A percentile compares a stretch with the other conserved stretches of the same genome.
Evolutionary conservation across 2,113 vertebrate genomes (phyloP).

Genomic region (Antidorcas marsupialis): DNA sequence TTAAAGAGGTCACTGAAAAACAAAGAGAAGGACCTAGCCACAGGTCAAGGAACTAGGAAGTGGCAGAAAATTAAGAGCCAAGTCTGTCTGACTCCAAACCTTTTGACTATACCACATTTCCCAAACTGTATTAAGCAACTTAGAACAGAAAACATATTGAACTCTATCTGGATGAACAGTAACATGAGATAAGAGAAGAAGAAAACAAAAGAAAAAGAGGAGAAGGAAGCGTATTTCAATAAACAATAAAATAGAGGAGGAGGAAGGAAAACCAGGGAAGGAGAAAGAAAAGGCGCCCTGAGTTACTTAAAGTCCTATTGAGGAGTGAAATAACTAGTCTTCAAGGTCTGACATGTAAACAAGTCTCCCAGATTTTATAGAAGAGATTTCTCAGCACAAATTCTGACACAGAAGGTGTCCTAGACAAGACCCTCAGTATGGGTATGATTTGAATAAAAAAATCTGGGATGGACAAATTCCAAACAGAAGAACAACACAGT

Average conservation of each 20-base stretch:
- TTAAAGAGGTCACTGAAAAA: background rate
- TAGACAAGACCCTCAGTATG: background rate
- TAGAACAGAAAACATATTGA: background rate
- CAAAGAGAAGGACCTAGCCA: background rate
- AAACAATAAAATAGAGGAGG: background rate
- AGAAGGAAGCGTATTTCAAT: background rate
- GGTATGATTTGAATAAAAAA: background rate
- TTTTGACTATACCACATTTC: background rate
- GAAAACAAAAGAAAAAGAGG: background rate
- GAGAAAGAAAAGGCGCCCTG: background rate
- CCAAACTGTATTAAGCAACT: background rate
- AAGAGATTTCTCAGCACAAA: background rate
- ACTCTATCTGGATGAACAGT: background rate
- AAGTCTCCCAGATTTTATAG: background rate
- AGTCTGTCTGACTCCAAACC: background rate
- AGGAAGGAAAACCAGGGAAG: background rate
- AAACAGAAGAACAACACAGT: background rate
- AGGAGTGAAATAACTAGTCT: background rate
- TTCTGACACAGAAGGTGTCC: background rate
- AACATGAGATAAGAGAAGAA: background rate
- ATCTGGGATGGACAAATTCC: background rate
- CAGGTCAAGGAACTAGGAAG: background rate
- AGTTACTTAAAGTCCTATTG: background rate
- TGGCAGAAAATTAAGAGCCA: background rate
- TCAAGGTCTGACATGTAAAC: background rate